Conservation (phyloP, 2,888 invertebrate genomes). For the Stictocephala bisonia region DNA sequence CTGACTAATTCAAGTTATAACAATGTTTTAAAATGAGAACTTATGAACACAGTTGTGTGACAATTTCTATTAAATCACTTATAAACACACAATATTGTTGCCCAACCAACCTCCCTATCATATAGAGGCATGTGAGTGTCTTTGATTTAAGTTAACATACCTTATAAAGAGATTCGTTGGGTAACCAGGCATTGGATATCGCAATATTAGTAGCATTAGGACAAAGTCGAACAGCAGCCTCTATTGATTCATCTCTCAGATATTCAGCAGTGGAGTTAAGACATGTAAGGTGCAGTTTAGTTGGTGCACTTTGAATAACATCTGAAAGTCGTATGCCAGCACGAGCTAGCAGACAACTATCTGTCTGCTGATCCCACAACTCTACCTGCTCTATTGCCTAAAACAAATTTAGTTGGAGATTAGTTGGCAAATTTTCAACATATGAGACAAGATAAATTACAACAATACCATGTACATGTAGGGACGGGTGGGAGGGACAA, state of each 20-base stretch:
- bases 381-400: conserved; percentile 54
- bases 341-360: conserved; percentile 49
- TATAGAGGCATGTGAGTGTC: too few relatives aligned
- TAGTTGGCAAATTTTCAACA: background rate
- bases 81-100: too few relatives aligned
- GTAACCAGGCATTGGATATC: conserved; percentile 60
- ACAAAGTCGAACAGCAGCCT: conserved; percentile 59
- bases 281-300: conserved; percentile 56
- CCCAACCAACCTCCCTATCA: too few relatives aligned
- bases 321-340: conserved; percentile 49
- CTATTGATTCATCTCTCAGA: conserved; percentile 57
- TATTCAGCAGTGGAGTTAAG: conserved; percentile 59
- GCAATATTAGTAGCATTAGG: conserved; percentile 58
- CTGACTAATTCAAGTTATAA: too few relatives aligned
- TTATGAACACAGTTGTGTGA: background rate
- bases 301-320: conserved; percentile 42
- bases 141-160: conserved; percentile 22
- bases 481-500: too few relatives aligned
- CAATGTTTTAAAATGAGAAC: background rate
- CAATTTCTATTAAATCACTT: too few relatives aligned
- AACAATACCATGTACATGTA: too few relatives aligned
- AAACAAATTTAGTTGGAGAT: background rate
- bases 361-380: conserved; percentile 50
- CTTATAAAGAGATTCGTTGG: conserved; percentile 62
- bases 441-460: too few relatives aligned